These are phyloP conservation scores for Ascaphus truei DNA, from an alignment of 2,113 vertebrate species.

Conservation along the genomic window DNA sequence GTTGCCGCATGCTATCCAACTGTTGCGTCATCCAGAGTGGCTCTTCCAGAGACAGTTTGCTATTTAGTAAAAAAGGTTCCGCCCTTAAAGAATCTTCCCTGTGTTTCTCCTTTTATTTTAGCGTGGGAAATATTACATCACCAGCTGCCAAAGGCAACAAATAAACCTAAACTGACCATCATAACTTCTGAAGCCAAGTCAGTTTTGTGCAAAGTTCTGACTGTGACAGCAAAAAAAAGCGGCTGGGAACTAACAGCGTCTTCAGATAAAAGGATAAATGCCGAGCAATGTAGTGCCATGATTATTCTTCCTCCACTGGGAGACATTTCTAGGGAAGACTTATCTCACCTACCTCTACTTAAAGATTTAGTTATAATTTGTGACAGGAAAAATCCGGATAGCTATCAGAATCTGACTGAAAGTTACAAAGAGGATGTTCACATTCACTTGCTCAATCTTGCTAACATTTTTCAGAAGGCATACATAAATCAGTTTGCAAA, in stretches of 20 bases:
- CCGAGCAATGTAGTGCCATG: slow-evolving; percentile 53
- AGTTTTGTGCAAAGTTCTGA: slow-evolving; percentile 61
- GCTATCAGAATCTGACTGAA: slow-evolving; percentile 35
- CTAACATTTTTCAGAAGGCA: slow-evolving; percentile 64
- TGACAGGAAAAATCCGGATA: slow-evolving; percentile 44
- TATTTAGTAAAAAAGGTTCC: slow-evolving; percentile 59
- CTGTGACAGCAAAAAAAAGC: slow-evolving; percentile 57
- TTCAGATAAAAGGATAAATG: neutral
- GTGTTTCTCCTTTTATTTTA: slow-evolving; percentile 71
- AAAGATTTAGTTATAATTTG: slow-evolving; percentile 62
- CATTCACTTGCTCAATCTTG: slow-evolving; percentile 57
- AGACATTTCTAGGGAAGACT: slow-evolving; percentile 35
- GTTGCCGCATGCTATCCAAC: slow-evolving; percentile 72
- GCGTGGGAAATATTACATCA: slow-evolving; percentile 69
- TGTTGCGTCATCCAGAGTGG: slow-evolving; percentile 48
- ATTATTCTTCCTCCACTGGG: slow-evolving; percentile 65
- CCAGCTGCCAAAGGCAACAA: slow-evolving; percentile 47
- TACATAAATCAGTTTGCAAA: slow-evolving; percentile 53
- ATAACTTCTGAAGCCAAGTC: slow-evolving; percentile 62
- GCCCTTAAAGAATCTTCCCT: slow-evolving; percentile 65
- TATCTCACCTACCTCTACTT: slow-evolving; percentile 38
- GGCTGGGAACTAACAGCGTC: slow-evolving; percentile 63
- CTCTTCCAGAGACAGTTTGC: slow-evolving; percentile 65
- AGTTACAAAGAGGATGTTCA: slow-evolving; percentile 48
- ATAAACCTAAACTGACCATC: slow-evolving; percentile 57